Base-by-base conservation (phyloP, 2,888 invertebrate genomes). In the Hyposoter dolosus region DNA sequence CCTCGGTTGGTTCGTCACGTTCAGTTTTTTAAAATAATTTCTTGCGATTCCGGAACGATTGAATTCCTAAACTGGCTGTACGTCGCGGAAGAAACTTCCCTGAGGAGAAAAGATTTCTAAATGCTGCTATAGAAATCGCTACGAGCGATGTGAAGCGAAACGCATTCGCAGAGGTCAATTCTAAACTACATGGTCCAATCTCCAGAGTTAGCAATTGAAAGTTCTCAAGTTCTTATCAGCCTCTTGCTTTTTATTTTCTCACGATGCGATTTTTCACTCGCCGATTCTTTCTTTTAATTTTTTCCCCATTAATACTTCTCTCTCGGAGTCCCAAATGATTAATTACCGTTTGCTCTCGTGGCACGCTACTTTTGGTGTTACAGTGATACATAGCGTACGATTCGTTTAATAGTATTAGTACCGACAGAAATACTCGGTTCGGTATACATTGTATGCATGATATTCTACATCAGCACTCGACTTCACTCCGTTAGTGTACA, bases 331-430 rank as follows among this genome's bases (percentile, higher is more conserved):
- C 72, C 90, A 92, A 93, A 93, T 93, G 93, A 93, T 93, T 93
- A 93, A 93, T 93, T 92, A 91, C 91, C 91, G 32, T 66, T 77
- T 91, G 91, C 90, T 91, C 90, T 90, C 89, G 91, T 90, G 60
- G 65, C 83, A 71, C 85, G 84, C 78, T 74, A 84, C 78, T 60
- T 68, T 74, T 81, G 84, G 84, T 74, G 82, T 78, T 78, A 82
- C 82, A 74, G 78, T 82, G 78, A 82, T 78, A 72, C 81, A 78
- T 78, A 69, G 63, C 40, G 60, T 10, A 53, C 50, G 66, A 85
- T 78, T 78, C 35, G 45, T 68, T 75, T 60, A 82, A 82, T 68
- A 60, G 81, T 84, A 82, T 82, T 72, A 74, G 84, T 78, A 72
- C 56, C 72, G 72, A 65, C 68, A 53, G 69, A 76, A 72, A 68